Base-by-base conservation (phyloP, 2,797 vertebrate genomes). In the Fistularia commersonii region DNA sequence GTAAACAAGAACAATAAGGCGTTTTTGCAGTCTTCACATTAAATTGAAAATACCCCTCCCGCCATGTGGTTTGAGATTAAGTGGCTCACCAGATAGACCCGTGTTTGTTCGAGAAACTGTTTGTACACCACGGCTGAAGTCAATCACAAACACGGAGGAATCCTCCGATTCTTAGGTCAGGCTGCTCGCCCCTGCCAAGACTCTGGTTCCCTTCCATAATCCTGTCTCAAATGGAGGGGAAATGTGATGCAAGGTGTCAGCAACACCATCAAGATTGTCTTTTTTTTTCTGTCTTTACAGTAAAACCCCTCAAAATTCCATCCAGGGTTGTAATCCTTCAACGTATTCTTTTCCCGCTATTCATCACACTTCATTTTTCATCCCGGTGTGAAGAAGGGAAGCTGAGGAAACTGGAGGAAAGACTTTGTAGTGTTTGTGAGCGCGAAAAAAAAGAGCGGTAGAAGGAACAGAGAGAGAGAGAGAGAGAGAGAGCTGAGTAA, bases 391-490 rank as follows among this genome's bases (percentile, higher is more conserved):
- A 87, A 84, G 76, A 79, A 68, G 69, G 60, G 61, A 70, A 86
- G 77, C 82, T 85, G 80, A 88, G 83, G 81, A 90, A 89, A 87
- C 80, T 69, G 76, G 37, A 69, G 80, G 81, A 83, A 84, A 87
- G 82, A 80, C 75, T 81, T 66, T 40, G 53, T 60, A 71, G 58
- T 84, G 66, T 85, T 83, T 87, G 69, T 74, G 76, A 44, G 72
- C 50, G 73, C 82, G 70, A 80, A 81, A 80, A 80, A 72, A 41
- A 51, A 52, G 72, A 23, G 23, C 2, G 23, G 2, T 2, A 23
- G 23, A 23, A 4, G 23, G 23, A 70, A 77, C 67, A 69, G 57
- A 72, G 59, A 60, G 54, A 48, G 40, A 47, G 38, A 14, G 54
- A 56, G 53, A 56, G 45, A 55, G 52, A 55, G 56, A 51, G 65